Base-by-base conservation (phyloP, 1,140 invertebrate genomes). In the Bradysia coprophila region DNA sequence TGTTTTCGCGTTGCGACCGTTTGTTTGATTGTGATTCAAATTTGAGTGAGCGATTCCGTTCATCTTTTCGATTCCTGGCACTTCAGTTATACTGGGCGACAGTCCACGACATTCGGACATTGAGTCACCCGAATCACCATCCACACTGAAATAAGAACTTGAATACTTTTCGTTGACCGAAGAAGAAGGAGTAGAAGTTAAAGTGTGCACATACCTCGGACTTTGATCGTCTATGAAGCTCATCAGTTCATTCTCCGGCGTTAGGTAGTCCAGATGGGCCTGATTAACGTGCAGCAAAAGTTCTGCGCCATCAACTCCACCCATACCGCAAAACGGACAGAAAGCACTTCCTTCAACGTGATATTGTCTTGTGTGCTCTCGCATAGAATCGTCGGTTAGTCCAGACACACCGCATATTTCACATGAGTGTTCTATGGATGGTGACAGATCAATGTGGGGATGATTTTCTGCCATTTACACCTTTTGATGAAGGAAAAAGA, bases 341-440 rank as follows among this genome's bases (percentile, higher is more conserved):
- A 75, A 75, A 15, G 73, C 72, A 41, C 76, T 71, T 4, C 78
- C 78, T 44, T 84, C 78, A 4, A 87, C 68, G 60, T 87, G 83
- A 50, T 72, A 75, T 20, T 75, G 65, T 23, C 79, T 63, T 45
- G 81, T 81, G 57, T 89, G 85, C 18, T 71, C 66, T 47, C 81
- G 65, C 73, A 89, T 81, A 48, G 80, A 76, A 38, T 81, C 78
- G 49, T 86, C 81, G 28, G 72, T 76, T 38, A 87, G 69, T 23
- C 77, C 79, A 49, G 82, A 78, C 39, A 76, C 66, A 10, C 83
- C 83, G 59, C 84, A 89, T 44, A 87, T 80, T 59, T 87, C 79
- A 59, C 84, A 89, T 24, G 75, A 75, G 55, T 76, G 44, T 18
- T 40, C 18, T 21, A 20, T 16, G 24, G 24, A 28, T 28, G 24